phyloP scores from a whole-genome alignment of 2,797 vertebrate genomes.

The Gymnodraco acuticeps region DNA sequence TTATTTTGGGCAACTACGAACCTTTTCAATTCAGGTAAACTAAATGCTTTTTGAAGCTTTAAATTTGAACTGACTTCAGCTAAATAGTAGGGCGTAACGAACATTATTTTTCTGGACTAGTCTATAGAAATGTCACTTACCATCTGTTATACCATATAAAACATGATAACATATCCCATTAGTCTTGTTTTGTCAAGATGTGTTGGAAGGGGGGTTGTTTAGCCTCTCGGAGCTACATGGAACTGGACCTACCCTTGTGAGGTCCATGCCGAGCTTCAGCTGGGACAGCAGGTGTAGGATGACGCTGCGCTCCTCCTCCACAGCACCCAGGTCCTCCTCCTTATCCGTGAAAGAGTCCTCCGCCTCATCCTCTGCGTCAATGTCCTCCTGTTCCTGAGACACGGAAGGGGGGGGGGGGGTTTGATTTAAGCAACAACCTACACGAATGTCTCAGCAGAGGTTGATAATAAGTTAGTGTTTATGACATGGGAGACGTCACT shows the following conservation, averaged over 20 bases:
- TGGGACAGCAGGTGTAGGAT: conserved; percentile 98
- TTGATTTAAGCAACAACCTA: not conserved
- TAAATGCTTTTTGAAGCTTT: not conserved
- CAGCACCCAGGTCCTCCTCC: conserved; percentile 94
- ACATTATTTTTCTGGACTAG: too few relatives aligned
- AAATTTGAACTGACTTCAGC: not conserved
- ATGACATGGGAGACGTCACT: not conserved
- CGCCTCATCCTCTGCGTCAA: conserved; percentile 91
- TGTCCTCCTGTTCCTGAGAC: conserved; percentile 92
- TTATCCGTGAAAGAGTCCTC: conserved; percentile 89
- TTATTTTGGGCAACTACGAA: not conserved
- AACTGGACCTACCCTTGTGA: conserved; percentile 91
- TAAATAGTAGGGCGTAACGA: too few relatives aligned
- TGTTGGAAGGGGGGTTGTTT: not conserved
- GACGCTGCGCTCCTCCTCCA: conserved; percentile 97
- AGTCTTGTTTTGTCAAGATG: too few relatives aligned
- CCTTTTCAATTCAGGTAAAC: not conserved
- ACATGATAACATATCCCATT: too few relatives aligned
- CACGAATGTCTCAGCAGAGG: not conserved
- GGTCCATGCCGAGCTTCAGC: conserved; percentile 99
- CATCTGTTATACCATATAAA: too few relatives aligned
- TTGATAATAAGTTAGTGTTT: not conserved
- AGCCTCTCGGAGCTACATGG: conserved; percentile 7
- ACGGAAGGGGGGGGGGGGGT: not conserved
- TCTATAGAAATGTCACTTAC: too few relatives aligned